A percentile compares a stretch with the other conserved stretches of the same genome.
Evolutionary conservation across 2,113 vertebrate species (phyloP).

Genomic region (Hiodon tergisus): DNA sequence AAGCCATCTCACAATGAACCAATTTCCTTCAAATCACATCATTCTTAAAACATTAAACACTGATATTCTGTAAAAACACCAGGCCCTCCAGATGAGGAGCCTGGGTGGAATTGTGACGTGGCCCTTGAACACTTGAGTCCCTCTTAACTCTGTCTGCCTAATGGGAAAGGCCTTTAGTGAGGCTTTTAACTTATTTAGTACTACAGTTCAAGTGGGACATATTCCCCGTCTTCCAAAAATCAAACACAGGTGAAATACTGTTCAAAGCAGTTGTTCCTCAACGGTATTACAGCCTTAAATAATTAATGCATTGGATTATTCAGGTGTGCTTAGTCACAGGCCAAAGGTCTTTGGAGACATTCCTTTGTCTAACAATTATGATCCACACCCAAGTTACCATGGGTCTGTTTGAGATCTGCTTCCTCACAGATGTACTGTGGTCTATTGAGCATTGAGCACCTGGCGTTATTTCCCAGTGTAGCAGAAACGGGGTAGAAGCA

Average conservation of each 20-base stretch:
- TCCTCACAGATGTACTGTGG: neutral
- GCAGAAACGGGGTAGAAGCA: neutral
- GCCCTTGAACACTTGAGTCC: neutral
- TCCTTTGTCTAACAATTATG: too few relatives aligned
- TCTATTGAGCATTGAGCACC: neutral
- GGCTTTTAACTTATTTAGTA: neutral
- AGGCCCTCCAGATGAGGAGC: conserved; percentile 29
- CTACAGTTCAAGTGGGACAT: too few relatives aligned
- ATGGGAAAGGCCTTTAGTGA: neutral
- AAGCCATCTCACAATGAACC: conserved; percentile 39
- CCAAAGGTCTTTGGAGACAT: too few relatives aligned
- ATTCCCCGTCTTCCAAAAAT: too few relatives aligned
- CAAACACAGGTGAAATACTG: too few relatives aligned
- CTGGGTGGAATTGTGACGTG: conserved; percentile 24
- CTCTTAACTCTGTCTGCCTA: neutral
- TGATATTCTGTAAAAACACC: conserved; percentile 27
- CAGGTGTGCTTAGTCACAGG: too few relatives aligned
- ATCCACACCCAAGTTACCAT: neutral
- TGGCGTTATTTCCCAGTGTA: neutral
- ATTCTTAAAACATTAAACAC: conserved; percentile 39
- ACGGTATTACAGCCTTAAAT: too few relatives aligned
- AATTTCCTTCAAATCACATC: conserved; percentile 47
- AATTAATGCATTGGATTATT: too few relatives aligned
- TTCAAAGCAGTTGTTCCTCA: too few relatives aligned
- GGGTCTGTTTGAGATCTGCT: neutral